Percentiles rank a stretch among this genome's conserved stretches.
These are phyloP conservation scores for Lacanobia oleracea DNA, from an alignment of 2,888 invertebrate species.

Conservation along the genomic window DNA sequence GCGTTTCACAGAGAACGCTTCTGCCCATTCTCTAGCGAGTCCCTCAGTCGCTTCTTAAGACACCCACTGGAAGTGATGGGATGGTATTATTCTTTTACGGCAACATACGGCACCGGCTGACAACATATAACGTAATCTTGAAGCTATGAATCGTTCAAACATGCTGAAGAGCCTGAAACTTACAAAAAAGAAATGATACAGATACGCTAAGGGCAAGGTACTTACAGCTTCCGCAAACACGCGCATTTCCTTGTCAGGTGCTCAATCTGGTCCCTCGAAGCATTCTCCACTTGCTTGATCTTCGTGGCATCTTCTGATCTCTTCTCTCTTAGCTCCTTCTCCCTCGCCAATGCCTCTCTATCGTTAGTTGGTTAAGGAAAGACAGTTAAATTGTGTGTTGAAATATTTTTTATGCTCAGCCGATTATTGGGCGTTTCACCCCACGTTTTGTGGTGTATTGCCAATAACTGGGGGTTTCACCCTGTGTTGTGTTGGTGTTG, in stretches of 20 bases:
- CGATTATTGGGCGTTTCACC: slow-evolving; percentile 38
- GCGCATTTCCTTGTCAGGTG: slow-evolving; percentile 91
- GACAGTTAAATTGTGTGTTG: slow-evolving; percentile 52
- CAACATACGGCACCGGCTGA: too few relatives aligned
- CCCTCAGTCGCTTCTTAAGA: too few relatives aligned
- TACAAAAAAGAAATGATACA: background rate
- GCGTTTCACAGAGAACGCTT: too few relatives aligned
- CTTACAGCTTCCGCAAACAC: slow-evolving; percentile 92
- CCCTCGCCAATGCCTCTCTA: slow-evolving; percentile 88
- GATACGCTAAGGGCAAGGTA: slow-evolving; percentile 59
- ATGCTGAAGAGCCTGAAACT: background rate
- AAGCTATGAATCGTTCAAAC: background rate
- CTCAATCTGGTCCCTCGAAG: slow-evolving; percentile 89
- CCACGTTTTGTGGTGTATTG: slow-evolving; percentile 5
- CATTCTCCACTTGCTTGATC: slow-evolving; percentile 85
- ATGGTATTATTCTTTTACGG: too few relatives aligned
- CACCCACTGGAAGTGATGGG: too few relatives aligned
- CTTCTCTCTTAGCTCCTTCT: slow-evolving; percentile 83
- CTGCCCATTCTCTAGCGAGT: too few relatives aligned
- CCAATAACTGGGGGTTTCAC: background rate
- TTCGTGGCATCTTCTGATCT: slow-evolving; percentile 83
- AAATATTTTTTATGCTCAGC: slow-evolving; percentile 51
- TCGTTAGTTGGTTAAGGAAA: slow-evolving; percentile 75
- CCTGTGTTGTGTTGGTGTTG: slow-evolving; percentile 30
- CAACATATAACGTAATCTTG: background rate